These are phyloP conservation scores for Leptopilina clavipes DNA, from an alignment of 1,140 invertebrate species.

Conservation along the genomic window DNA sequence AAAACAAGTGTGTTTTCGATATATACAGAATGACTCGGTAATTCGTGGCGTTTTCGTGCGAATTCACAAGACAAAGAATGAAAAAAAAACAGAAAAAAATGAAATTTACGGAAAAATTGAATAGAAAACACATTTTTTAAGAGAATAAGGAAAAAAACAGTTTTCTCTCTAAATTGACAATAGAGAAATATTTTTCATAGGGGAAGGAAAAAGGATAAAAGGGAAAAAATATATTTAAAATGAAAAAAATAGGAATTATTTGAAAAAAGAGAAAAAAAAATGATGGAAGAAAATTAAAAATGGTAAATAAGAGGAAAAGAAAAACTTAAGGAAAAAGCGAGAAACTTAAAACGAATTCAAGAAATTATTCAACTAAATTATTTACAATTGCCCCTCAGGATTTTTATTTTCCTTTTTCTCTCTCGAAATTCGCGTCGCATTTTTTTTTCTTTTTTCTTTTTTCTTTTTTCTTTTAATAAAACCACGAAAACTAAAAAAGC, in stretches of 20 bases:
- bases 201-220: no score
- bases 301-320: neutral
- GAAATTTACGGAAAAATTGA: no score
- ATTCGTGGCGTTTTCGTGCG: slow-evolving; percentile 4
- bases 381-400: neutral
- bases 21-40: slow-evolving; percentile 18
- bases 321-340: neutral
- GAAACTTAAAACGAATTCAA: no score
- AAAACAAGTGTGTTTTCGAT: slow-evolving; percentile 9
- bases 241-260: no score
- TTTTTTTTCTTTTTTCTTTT: neutral
- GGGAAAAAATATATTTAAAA: no score
- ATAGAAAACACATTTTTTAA: no score
- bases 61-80: neutral
- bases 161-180: no score
- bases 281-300: neutral
- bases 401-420: neutral
- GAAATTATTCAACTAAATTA: slow-evolving; percentile 27
- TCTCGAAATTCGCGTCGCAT: neutral
- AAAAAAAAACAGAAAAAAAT: neutral
- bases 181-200: no score
- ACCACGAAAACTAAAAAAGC: no score
- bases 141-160: no score
- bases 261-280: neutral
- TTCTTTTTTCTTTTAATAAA: neutral